Evolutionary conservation across 2,113 vertebrate species (phyloP), one percentile per base, ranked within the genome.

Genomic region (Archocentrus centrarchus): DNA sequence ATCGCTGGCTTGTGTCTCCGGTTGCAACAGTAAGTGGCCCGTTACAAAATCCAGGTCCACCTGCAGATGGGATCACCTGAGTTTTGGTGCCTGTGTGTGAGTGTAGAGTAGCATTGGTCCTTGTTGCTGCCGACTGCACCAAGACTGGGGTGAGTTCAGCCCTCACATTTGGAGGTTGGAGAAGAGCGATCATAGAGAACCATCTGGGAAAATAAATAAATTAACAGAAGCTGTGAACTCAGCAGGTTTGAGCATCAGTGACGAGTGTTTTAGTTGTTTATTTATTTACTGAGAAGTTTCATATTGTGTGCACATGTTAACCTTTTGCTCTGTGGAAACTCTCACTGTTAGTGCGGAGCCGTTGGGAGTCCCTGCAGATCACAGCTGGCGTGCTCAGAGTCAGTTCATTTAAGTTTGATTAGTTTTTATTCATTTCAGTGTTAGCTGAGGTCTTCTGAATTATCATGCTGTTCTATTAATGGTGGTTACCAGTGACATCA

Each of bases 341-440:
- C 41, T 24, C 13, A 66, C 14, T 17, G 63, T 24, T 44, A 27
- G 44, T 24, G n/a, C 24, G 22, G 0, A 37, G 24, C 22, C 41
- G 37, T 9, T 66, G n/a, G 24, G 62, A 44, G 63, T 66, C 14
- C 39, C 5, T 15, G 44, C 14, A 27, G 24, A 68, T 17, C 22
- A 18, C 41, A 68, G 64, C 64, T 68, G 0, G 0, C 7, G 27
- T 27, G 15, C 64, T 68, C 41, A 6, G 14, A 47, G 0, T 68
- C 8, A 44, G 22, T 68, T 11, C 4, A 10, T 22, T 47, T 9
- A 9, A 66, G 39, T 24, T 22, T 44, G n/a, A 66, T 15, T 47
- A 15, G 44, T 47, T 47, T 47, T 15, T 5, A 47, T 44, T 2
- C 2, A 11, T 44, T 66, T 66, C 44, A 66, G 63, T 17, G 3